Percentiles rank a stretch among this genome's conserved stretches.
Conservation (phyloP, 1,140 invertebrate genomes). For the Vanessa atalanta region DNA sequence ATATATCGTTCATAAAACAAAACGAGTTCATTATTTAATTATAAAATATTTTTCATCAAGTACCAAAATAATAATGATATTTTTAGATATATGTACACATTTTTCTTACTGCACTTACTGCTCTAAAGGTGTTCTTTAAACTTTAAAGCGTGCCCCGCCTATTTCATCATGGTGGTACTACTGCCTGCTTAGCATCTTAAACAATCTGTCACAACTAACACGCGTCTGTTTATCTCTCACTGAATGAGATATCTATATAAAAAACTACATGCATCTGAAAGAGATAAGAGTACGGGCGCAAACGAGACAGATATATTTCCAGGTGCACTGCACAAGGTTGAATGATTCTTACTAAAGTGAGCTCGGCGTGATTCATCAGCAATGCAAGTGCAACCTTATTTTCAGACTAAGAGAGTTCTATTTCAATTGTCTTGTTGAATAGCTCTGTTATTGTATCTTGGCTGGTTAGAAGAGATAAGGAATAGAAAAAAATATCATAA, state of each 20-base stretch:
- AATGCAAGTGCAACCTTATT: conserved; percentile 76
- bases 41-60: too few species aligned
- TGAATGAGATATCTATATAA: conserved; percentile 78
- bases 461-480: conserved; percentile 52
- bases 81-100: too few species aligned
- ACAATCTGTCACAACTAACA: conserved; percentile 60
- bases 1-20: too few species aligned
- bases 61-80: too few species aligned
- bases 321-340: conserved; percentile 61
- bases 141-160: conserved; percentile 58
- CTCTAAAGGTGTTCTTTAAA: conserved; percentile 10
- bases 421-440: conserved; percentile 54
- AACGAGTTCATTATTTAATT: too few species aligned
- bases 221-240: conserved; percentile 71
- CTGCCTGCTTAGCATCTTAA: conserved; percentile 51
- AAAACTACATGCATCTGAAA: conserved; percentile 68
- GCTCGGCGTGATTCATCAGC: conserved; percentile 44
- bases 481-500: conserved; percentile 47
- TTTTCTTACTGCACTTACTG: background rate
- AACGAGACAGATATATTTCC: conserved; percentile 71
- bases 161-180: conserved; percentile 76
- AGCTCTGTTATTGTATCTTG: conserved; percentile 47
- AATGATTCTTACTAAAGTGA: conserved; percentile 44
- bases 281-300: conserved; percentile 61
- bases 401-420: conserved; percentile 53